Conservation (phyloP, 2,113 vertebrate genomes). For the Recurvirostra avosetta region DNA sequence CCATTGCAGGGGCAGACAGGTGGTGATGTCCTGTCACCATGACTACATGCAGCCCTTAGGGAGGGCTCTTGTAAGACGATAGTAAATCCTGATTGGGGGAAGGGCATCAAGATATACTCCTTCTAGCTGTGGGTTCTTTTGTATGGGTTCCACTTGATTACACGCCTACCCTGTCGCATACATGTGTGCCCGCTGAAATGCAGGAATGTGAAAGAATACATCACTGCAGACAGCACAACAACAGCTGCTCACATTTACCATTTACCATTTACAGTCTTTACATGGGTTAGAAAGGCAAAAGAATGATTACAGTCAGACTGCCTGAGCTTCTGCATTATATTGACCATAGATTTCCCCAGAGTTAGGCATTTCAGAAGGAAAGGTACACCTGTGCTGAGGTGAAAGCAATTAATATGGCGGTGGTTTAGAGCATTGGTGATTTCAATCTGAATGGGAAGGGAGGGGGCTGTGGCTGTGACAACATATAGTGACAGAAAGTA, state of each 20-base stretch:
- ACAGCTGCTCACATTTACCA: neutral
- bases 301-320: neutral
- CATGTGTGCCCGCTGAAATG: neutral
- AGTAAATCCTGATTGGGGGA: slow-evolving; percentile 37
- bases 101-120: neutral
- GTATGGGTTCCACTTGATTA: neutral
- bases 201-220: neutral
- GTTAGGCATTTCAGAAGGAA: neutral
- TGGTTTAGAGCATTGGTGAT: neutral
- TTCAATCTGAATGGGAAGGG: neutral
- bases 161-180: neutral
- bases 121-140: neutral
- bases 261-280: neutral
- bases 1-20: slow-evolving; percentile 57
- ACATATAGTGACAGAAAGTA: neutral
- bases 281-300: neutral
- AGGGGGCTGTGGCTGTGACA: neutral
- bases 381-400: neutral
- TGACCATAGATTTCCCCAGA: neutral
- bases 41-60: slow-evolving; percentile 65
- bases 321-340: neutral
- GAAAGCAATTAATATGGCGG: neutral
- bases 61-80: slow-evolving; percentile 48
- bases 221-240: neutral
- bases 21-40: slow-evolving; percentile 72